phyloP scores from a whole-genome alignment of 1,140 invertebrate species.

The Pinna nobilis region DNA sequence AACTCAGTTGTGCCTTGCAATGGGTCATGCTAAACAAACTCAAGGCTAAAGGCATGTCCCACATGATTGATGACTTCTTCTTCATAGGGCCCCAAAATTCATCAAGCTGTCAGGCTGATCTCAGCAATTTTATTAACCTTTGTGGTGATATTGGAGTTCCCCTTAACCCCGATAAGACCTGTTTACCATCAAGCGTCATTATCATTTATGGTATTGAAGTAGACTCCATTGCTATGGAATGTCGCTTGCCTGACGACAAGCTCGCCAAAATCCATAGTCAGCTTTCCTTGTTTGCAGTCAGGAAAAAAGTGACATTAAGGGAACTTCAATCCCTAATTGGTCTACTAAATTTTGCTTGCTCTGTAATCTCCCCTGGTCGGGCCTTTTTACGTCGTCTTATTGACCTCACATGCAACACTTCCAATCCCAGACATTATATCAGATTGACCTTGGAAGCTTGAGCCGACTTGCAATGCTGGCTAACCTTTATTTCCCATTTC shows the following conservation, averaged over 20 bases:
- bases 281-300: background rate
- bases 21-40: conserved; percentile 15
- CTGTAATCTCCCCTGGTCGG: conserved; percentile 13
- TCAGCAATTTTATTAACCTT: conserved; percentile 1
- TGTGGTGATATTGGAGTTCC: conserved; percentile 16
- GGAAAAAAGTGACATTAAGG: background rate
- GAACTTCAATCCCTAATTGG: conserved; percentile 30
- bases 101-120: background rate
- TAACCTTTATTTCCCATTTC: too few species aligned
- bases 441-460: too few species aligned
- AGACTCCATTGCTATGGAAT: background rate
- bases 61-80: conserved; percentile 11
- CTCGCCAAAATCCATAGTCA: background rate
- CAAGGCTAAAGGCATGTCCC: background rate
- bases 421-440: too few species aligned
- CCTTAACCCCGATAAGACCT: background rate
- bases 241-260: conserved; percentile 2
- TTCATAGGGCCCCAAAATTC: conserved; percentile 11
- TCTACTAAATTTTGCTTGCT: conserved; percentile 30
- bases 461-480: too few species aligned
- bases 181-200: background rate
- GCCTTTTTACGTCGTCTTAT: conserved; percentile 27
- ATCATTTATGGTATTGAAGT: conserved; percentile 20
- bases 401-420: conserved; percentile 24
- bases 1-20: conserved; percentile 5